Percentiles rank a stretch among this genome's conserved stretches.
Conservation (phyloP, 2,797 vertebrate genomes). For the Peromyscus attwateri region DNA sequence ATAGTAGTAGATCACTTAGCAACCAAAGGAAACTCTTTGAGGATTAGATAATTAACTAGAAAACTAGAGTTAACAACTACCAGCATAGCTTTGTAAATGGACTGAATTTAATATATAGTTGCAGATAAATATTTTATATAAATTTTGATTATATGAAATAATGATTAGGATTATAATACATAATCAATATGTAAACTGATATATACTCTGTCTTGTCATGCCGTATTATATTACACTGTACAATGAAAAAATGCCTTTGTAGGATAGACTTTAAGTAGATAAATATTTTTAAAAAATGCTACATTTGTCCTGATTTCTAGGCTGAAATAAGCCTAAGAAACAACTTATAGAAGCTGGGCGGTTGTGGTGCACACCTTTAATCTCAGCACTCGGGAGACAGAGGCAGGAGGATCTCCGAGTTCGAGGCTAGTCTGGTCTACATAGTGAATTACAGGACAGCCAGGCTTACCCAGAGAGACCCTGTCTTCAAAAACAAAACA, state of each 20-base stretch:
- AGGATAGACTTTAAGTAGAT: background rate
- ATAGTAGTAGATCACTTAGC: background rate
- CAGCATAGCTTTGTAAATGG: background rate
- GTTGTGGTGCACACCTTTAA: background rate
- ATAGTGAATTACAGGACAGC: background rate
- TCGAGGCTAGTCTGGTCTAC: background rate
- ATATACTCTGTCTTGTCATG: background rate
- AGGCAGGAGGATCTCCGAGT: background rate
- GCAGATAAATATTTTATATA: background rate
- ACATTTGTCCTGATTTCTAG: background rate
- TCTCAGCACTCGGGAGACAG: background rate
- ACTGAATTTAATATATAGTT: conserved; percentile 19
- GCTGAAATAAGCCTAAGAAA: background rate
- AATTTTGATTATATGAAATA: no score
- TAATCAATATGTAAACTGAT: background rate
- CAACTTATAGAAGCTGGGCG: background rate
- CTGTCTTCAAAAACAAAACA: background rate
- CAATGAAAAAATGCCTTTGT: background rate
- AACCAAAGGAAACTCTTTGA: background rate
- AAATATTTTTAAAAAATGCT: background rate
- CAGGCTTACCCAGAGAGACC: background rate
- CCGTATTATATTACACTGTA: background rate
- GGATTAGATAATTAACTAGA: background rate
- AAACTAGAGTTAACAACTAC: background rate
- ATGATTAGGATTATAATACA: background rate